phyloP scores from a whole-genome alignment of 2,888 invertebrate species.

The Meliscaeva auricollis region DNA sequence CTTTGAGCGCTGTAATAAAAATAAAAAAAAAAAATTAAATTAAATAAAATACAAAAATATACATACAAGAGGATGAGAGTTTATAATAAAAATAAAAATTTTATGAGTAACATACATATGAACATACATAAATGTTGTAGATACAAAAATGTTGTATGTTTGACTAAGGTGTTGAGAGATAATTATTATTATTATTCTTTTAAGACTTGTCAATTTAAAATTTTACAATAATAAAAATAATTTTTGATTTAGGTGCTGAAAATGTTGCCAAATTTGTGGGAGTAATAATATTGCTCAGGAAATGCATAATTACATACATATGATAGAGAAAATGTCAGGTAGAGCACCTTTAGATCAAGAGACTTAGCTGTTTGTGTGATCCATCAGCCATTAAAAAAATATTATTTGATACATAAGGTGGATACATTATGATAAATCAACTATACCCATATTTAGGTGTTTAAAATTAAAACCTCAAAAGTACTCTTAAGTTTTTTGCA shows the following conservation, averaged over 20 bases:
- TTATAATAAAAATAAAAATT: conserved; percentile 24
- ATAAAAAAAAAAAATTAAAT: conserved; percentile 23
- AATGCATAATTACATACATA: no score
- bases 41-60: conserved; percentile 14
- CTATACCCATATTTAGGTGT: no score
- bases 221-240: conserved; percentile 19
- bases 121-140: neutral
- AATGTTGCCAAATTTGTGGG: conserved; percentile 10
- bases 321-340: neutral
- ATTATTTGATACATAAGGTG: no score
- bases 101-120: neutral
- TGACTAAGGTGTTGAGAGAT: conserved; percentile 8
- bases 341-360: no score
- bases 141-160: neutral
- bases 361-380: no score
- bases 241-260: neutral
- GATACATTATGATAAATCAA: no score
- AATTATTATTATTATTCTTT: conserved; percentile 16
- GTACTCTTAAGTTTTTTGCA: no score
- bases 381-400: no score
- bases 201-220: conserved; percentile 15
- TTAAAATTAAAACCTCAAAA: no score
- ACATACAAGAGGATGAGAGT: conserved; percentile 9
- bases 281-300: neutral
- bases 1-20: conserved; percentile 93